Conservation (phyloP, 2,113 vertebrate species). For the Heliornis fulica region DNA sequence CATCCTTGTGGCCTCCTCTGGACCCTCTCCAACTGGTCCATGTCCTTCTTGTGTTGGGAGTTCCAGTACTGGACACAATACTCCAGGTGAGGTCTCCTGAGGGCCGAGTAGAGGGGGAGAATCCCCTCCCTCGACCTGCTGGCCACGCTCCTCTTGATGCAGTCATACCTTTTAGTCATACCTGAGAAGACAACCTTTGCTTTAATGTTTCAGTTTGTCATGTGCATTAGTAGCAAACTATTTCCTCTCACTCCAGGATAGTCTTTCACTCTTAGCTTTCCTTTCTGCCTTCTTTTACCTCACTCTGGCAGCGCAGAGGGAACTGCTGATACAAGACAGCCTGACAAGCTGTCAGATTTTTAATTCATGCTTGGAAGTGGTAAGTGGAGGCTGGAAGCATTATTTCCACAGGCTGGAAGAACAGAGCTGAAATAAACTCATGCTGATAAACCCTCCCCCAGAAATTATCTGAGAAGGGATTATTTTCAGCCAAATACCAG, state of each 20-base stretch:
- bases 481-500: neutral
- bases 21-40: too few relatives aligned
- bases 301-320: neutral
- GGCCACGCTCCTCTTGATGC: too few relatives aligned
- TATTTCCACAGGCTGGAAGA: neutral
- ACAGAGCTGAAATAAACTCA: neutral
- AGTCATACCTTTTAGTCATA: too few relatives aligned
- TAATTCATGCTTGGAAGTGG: slow-evolving; percentile 8
- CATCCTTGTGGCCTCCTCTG: too few relatives aligned
- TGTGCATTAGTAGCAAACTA: slow-evolving; percentile 13
- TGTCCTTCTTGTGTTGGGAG: too few relatives aligned
- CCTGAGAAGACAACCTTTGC: too few relatives aligned
- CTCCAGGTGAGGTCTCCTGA: too few relatives aligned
- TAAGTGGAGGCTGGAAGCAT: neutral
- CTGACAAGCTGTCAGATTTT: slow-evolving; percentile 21
- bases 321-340: neutral
- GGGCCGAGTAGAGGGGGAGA: too few relatives aligned
- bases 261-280: neutral
- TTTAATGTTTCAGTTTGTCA: neutral
- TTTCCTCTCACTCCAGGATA: neutral
- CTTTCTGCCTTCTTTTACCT: neutral
- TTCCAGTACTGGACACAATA: too few relatives aligned
- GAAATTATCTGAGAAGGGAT: neutral
- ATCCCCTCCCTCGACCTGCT: too few relatives aligned
- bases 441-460: neutral